These are phyloP conservation scores for Trididemnum nubilum DNA, from an alignment of 23 tunicate genomes.

Conservation along the genomic window DNA sequence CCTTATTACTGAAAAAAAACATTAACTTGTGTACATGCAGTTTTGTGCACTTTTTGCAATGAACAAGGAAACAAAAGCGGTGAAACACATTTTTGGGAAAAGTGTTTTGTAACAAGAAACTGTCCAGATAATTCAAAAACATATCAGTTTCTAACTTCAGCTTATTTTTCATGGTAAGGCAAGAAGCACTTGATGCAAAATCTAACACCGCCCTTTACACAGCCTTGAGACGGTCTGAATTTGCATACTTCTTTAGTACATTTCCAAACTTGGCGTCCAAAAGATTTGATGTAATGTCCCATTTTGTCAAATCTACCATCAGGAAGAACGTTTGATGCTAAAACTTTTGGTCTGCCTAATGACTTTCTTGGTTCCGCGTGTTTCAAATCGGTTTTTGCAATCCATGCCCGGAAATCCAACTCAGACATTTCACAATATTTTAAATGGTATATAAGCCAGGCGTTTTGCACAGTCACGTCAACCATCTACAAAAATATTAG, in stretches of 20 bases:
- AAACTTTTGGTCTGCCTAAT: neutral
- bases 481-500: neutral
- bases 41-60: too few species aligned
- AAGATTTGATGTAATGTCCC: neutral
- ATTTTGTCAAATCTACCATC: neutral
- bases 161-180: neutral
- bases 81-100: neutral
- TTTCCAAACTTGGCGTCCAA: neutral
- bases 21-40: too few species aligned
- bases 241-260: neutral
- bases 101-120: too few species aligned
- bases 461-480: neutral
- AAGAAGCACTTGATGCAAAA: neutral
- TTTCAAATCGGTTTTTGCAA: neutral
- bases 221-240: neutral
- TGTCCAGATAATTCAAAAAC: too few species aligned
- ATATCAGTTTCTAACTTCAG: too few species aligned
- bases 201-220: neutral
- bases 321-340: neutral
- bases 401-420: neutral
- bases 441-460: slow-evolving; percentile 2
- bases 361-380: neutral
- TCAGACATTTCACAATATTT: neutral
- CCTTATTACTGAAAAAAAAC: neutral
- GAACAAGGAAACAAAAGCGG: neutral